Percentiles rank a stretch among this genome's conserved stretches.
Conservation (phyloP, 2,888 invertebrate genomes). For the Dyspetes luteomarginatus region DNA sequence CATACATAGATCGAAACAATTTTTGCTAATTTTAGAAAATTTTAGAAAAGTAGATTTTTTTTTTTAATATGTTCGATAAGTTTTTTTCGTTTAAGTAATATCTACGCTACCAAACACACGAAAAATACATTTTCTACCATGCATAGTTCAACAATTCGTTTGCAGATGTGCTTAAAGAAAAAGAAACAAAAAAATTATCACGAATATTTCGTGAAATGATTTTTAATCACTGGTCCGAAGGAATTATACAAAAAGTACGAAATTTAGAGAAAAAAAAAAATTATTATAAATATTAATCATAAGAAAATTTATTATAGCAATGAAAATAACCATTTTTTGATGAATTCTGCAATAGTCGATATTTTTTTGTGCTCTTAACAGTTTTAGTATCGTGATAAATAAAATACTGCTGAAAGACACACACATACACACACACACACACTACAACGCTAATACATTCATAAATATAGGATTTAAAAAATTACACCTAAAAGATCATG, state of each 20-base stretch:
- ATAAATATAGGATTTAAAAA: slow-evolving; percentile 42
- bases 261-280: slow-evolving; percentile 16
- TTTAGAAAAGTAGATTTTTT: slow-evolving; percentile 5
- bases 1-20: not conserved
- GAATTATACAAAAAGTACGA: slow-evolving; percentile 30
- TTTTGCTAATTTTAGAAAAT: slow-evolving; percentile 1
- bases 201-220: not conserved
- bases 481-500: slow-evolving; percentile 42
- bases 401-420: slow-evolving; percentile 53
- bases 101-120: slow-evolving; percentile 27
- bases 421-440: not conserved
- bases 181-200: slow-evolving; percentile 15
- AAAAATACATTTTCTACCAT: slow-evolving; percentile 49
- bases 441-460: slow-evolving; percentile 32
- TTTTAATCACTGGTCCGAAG: slow-evolving; percentile 27
- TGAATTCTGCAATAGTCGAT: slow-evolving; percentile 36
- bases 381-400: slow-evolving; percentile 54
- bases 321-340: slow-evolving; percentile 8
- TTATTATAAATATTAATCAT: slow-evolving; percentile 1
- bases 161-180: slow-evolving; percentile 33
- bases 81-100: slow-evolving; percentile 34
- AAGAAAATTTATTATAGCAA: not conserved
- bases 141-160: slow-evolving; percentile 42
- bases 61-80: slow-evolving; percentile 22
- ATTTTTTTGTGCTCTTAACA: slow-evolving; percentile 48